Evolutionary conservation across 2,888 invertebrate species (phyloP), one percentile per base, ranked within the genome.

Genomic region (Molorchus minor): DNA sequence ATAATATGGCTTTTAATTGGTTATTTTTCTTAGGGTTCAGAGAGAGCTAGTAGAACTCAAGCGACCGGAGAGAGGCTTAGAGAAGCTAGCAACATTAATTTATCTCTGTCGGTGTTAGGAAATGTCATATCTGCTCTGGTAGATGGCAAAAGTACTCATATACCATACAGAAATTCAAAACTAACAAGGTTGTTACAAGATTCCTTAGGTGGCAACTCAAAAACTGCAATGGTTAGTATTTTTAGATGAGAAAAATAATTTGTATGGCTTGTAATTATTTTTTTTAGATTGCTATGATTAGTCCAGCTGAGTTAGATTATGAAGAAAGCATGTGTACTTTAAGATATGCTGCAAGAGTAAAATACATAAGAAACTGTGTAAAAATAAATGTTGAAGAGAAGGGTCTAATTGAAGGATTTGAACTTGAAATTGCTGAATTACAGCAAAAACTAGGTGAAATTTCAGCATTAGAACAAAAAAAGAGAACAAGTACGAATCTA

Each of bases 51-150:
- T 75, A 96, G 98, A 82, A 98, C 98, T 0, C 97, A 97, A 73
- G 95, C 98, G 0, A 90, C 92, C 21, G 96, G 98, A 20, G 89
- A 95, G 64, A 86, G 98, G 0, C 83, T 98, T 52, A 93, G 96
- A 76, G 98, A 99, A 81, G 98, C 98, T 0, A 96, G 96, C 0
- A 98, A 98, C 82, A 99, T 99, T 69, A 98, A 98, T 84, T 87
- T 98, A 62, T 98, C 98, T 0, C 86, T 99, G 0, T 98, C 98
- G 0, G 98, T 97, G 0, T 83, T 99, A 53, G 98, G 98, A 19
- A 98, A 98, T 82, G 99, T 99, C 1, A 99, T 99, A 70, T 97
- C 98, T 2, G 97, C 99, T 1, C 83, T 99, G 64, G 98, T 98
- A 1, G 98, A 99, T 82, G 96, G 97, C 40, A 98, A 97, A 82